A percentile compares a stretch with the other conserved stretches of the same genome.
These are phyloP conservation scores for Fragum fragum DNA, from an alignment of 2,888 invertebrate genomes.

Conservation along the genomic window DNA sequence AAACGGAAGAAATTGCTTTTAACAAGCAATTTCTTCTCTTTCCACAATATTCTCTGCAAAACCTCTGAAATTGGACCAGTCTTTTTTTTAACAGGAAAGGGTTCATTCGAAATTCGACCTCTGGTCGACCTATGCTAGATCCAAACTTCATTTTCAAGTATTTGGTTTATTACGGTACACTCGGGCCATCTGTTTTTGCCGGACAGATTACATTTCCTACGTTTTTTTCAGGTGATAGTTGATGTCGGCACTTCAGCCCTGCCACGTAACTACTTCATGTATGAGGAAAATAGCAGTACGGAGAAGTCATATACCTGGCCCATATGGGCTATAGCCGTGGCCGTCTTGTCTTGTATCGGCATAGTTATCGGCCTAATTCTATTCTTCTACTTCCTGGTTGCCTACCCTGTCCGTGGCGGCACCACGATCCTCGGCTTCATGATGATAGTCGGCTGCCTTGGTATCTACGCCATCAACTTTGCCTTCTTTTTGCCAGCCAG, in stretches of 20 bases:
- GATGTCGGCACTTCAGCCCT: not conserved
- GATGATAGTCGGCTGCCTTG: constrained; percentile 86
- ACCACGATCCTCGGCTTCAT: constrained; percentile 87
- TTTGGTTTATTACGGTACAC: no score
- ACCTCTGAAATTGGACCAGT: not conserved
- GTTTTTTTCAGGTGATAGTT: constrained; percentile 7
- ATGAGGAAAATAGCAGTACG: constrained; percentile 53
- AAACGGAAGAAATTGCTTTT: constrained; percentile 1
- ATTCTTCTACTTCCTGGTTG: constrained; percentile 85
- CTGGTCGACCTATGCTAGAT: no score
- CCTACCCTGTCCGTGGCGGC: constrained; percentile 85
- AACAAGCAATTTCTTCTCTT: not conserved
- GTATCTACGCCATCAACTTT: constrained; percentile 87
- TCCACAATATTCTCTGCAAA: constrained; percentile 4
- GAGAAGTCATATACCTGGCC: constrained; percentile 79
- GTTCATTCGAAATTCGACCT: no score
- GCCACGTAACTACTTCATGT: constrained; percentile 79
- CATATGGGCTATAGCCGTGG: constrained; percentile 81
- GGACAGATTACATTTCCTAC: no score
- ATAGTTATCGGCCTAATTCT: constrained; percentile 85
- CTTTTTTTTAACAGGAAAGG: no score
- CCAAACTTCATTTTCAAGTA: no score
- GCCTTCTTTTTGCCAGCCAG: constrained; percentile 87
- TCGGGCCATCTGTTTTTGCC: no score
- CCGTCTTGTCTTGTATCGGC: constrained; percentile 84